These are phyloP conservation scores for Poecilia wingei DNA, from an alignment of 2,797 vertebrate genomes.

Conservation along the genomic window DNA sequence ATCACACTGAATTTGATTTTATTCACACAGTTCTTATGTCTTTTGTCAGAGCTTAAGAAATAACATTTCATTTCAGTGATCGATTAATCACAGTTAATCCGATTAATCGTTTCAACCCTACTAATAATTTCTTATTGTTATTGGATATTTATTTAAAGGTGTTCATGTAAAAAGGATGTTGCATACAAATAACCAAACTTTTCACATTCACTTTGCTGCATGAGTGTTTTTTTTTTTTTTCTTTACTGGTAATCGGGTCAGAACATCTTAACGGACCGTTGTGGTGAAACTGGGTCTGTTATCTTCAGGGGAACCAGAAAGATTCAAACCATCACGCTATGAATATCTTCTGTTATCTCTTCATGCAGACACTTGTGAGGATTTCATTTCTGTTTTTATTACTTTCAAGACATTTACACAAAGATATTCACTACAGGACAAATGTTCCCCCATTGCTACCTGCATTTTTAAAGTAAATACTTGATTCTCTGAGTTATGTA, in stretches of 20 bases:
- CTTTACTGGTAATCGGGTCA: conserved; percentile 27
- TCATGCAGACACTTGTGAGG: conserved; percentile 57
- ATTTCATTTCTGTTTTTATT: conserved; percentile 25
- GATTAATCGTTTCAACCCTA: too few relatives aligned
- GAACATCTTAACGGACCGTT: conserved; percentile 25
- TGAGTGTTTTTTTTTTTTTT: too few relatives aligned
- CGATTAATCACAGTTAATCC: too few relatives aligned
- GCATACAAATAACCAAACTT: neutral
- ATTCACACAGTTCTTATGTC: too few relatives aligned
- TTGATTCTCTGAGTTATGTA: conserved; percentile 27
- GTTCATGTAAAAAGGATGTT: too few relatives aligned
- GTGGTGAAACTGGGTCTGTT: conserved; percentile 43
- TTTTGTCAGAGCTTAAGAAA: neutral
- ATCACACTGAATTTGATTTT: too few relatives aligned
- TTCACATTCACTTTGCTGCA: neutral
- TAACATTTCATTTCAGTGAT: too few relatives aligned
- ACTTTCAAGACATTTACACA: neutral
- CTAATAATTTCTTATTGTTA: neutral
- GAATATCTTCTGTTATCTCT: conserved; percentile 65
- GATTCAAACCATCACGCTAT: conserved; percentile 49
- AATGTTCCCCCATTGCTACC: neutral
- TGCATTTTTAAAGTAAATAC: conserved; percentile 18
- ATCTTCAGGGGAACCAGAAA: conserved; percentile 28
- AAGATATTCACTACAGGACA: neutral
- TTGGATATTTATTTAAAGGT: neutral